phyloP scores from a whole-genome alignment of 2,113 vertebrate genomes.

The Mungos mungo region DNA sequence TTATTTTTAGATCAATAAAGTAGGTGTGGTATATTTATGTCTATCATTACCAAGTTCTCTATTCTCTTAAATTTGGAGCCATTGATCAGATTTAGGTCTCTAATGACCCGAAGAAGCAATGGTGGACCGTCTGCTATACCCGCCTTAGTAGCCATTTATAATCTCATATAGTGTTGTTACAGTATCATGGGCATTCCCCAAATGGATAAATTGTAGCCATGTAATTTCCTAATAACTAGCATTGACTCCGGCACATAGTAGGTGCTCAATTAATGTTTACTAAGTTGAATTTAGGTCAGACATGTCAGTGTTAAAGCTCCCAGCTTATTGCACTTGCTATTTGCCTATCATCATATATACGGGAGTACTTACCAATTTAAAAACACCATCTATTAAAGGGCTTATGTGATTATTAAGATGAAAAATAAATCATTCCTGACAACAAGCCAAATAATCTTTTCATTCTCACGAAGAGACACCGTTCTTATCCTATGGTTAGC shows the following conservation, averaged over 20 bases:
- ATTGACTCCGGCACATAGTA: not conserved
- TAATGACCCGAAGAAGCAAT: not conserved
- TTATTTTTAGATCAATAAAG: slow-evolving; percentile 29
- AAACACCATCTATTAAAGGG: not conserved
- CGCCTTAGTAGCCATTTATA: slow-evolving; percentile 18
- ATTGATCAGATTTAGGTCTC: slow-evolving; percentile 1
- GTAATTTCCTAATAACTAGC: not conserved
- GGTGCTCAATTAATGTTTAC: not conserved
- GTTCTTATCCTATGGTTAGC: not conserved
- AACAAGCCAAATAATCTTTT: slow-evolving; percentile 49
- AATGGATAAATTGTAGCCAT: not conserved
- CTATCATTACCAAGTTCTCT: not conserved
- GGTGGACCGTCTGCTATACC: not conserved
- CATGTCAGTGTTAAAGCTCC: not conserved
- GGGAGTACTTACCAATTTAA: not conserved
- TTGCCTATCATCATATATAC: not conserved
- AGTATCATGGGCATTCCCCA: not conserved
- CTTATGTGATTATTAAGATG: slow-evolving; percentile 1
- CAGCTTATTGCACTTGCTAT: not conserved
- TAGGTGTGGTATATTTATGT: not conserved
- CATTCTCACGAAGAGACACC: slow-evolving; percentile 42
- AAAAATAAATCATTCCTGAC: slow-evolving; percentile 21
- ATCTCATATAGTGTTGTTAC: not conserved
- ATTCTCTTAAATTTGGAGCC: not conserved
- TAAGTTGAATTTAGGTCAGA: slow-evolving; percentile 12